Evolutionary conservation across 2,797 vertebrate species (phyloP), one percentile per base, ranked within the genome.

Genomic region (Sparus aurata): DNA sequence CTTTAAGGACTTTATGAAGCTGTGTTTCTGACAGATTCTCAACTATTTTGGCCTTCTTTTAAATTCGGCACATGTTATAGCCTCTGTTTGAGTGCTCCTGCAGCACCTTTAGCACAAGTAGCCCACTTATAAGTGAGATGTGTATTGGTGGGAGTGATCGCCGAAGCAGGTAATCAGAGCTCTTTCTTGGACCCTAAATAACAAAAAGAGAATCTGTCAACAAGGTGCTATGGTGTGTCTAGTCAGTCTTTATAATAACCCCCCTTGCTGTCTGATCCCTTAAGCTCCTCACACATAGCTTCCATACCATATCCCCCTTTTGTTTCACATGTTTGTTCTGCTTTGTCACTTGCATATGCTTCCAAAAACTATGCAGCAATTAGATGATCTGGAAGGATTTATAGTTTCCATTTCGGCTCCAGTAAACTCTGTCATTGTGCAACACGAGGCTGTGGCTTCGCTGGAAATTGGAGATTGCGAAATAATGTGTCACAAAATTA

Each of bases 391-490:
- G 25, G 22, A 43, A 34, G 5, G 49, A 82, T 86, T 83, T 81
- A 84, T 57, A 8, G 38, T n/a, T 73, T 61, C 65, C 17, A 70
- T 72, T 73, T 10, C n/a, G 1, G 2, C 15, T 77, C 12, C 50
- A 73, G 76, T 69, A 63, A 30, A 64, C 71, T 75, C 49, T 4
- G 12, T 16, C 8, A 25, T 91, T 86, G 62, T 63, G 85, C 72
- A 88, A 83, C 41, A 47, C 66, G 25, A 60, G 22, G 60, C 46
- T 80, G 71, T 76, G 0, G 2, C 53, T n/a, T 38, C 34, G 12
- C 10, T 17, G 30, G 38, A 53, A 58, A 72, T 3, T 41, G 4
- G 0, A 20, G 2, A 49, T 82, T 82, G 77, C 22, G 17, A 81
- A 86, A 86, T 30, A n/a, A 2, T 47, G 11, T 49, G 46, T 25